Conservation (phyloP, 64 coral and sea anemone genomes). For the Dendrophyllia cribrosa region DNA sequence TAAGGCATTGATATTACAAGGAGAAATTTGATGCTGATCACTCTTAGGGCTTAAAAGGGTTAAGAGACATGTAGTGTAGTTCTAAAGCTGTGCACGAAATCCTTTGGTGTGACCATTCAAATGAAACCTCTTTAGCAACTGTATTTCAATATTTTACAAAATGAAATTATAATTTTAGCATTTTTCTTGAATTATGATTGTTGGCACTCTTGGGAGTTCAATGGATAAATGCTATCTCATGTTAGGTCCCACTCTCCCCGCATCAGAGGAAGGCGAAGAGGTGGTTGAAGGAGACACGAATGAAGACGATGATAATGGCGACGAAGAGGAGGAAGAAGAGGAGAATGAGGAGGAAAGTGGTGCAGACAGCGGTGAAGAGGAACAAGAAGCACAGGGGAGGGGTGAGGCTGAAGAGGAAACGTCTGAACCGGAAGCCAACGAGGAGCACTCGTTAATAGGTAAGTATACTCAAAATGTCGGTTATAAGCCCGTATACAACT, state of each 20-base stretch:
- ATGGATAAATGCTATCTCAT: neutral
- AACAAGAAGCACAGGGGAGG: conserved; percentile 47
- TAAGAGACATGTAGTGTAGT: too few relatives aligned
- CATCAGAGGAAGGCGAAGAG: conserved; percentile 96
- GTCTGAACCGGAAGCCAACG: conserved; percentile 34
- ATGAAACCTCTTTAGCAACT: too few relatives aligned
- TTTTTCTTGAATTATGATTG: too few relatives aligned
- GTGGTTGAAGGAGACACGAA: conserved; percentile 62
- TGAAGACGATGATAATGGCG: conserved; percentile 77
- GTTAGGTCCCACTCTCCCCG: conserved; percentile 78
- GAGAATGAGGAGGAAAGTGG: conserved; percentile 16
- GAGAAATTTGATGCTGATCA: too few relatives aligned
- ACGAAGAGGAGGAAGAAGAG: conserved; percentile 75
- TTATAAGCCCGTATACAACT: too few relatives aligned
- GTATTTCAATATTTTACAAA: too few relatives aligned
- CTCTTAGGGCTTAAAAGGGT: too few relatives aligned
- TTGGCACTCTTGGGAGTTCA: too few relatives aligned
- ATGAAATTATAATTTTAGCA: too few relatives aligned
- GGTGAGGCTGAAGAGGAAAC: conserved; percentile 53
- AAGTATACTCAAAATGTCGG: neutral
- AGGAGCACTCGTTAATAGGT: conserved; percentile 39
- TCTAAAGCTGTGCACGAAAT: too few relatives aligned
- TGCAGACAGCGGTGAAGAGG: conserved; percentile 4
- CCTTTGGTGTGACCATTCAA: too few relatives aligned
- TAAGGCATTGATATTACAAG: too few relatives aligned